Percentiles rank a stretch among this genome's conserved stretches.
These are phyloP conservation scores for Balaeniceps rex DNA, from an alignment of 2,113 vertebrate genomes.

Conservation along the genomic window DNA sequence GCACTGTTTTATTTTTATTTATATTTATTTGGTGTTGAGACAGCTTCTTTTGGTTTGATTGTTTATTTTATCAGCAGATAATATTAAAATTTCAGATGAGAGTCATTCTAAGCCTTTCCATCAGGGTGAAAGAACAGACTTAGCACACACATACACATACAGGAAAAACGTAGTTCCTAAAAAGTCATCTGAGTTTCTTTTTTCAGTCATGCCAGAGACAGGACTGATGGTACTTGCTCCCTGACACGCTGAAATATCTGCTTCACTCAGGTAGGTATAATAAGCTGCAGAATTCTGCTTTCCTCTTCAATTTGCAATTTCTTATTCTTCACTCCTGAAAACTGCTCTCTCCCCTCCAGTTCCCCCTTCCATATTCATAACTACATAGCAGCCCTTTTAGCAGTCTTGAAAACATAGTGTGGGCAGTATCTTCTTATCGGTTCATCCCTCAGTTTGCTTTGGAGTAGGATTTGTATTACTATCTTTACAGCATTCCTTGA, in stretches of 20 bases:
- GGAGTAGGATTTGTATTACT: background rate
- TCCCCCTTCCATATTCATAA: background rate
- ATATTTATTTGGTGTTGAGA: background rate
- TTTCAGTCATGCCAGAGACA: background rate
- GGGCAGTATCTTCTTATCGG: background rate
- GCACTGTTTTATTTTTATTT: background rate
- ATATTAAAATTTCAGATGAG: background rate
- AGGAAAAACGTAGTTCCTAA: conserved; percentile 20
- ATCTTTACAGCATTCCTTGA: background rate
- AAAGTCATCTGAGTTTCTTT: background rate
- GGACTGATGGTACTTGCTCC: background rate
- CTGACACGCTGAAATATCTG: background rate
- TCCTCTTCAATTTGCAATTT: background rate
- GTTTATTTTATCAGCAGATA: background rate
- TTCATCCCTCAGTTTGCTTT: background rate
- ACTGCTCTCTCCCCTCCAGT: background rate
- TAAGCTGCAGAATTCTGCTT: background rate
- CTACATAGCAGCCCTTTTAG: background rate
- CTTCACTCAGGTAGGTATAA: background rate
- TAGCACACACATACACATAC: background rate
- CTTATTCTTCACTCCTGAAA: background rate
- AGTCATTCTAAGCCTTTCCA: background rate
- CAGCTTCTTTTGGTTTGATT: background rate
- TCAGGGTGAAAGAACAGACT: background rate
- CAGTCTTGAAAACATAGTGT: background rate